A percentile compares a stretch with the other conserved stretches of the same genome.
These are phyloP conservation scores for Chlorops oryzae DNA, from an alignment of 1,140 invertebrate species.

Conservation along the genomic window DNA sequence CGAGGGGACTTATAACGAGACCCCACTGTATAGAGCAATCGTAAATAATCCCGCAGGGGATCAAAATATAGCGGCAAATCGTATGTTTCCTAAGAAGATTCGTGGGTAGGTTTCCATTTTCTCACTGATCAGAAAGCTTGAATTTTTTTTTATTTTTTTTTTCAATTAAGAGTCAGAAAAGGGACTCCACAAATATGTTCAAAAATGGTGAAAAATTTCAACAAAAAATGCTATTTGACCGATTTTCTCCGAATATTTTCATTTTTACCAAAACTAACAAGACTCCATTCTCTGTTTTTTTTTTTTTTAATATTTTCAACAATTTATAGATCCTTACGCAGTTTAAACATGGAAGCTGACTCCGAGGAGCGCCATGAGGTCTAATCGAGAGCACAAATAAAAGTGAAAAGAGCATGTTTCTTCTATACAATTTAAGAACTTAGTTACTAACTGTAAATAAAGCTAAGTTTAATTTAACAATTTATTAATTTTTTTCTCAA, in stretches of 20 bases:
- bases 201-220: neutral
- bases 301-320: neutral
- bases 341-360: constrained; percentile 42
- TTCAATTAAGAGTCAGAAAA: neutral
- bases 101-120: no score
- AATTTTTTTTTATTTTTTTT: neutral
- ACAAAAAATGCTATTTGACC: neutral
- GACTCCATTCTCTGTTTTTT: neutral
- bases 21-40: no score
- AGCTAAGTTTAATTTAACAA: neutral
- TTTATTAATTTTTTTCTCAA: neutral
- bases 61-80: no score
- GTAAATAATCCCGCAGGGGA: no score
- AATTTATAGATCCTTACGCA: constrained; percentile 37
- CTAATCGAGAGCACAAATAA: no score
- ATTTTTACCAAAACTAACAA: neutral
- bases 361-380: constrained; percentile 8
- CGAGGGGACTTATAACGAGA: no score
- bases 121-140: constrained; percentile 6
- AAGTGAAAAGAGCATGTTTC: no score
- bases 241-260: neutral
- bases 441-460: neutral
- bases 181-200: neutral
- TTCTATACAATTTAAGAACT: neutral
- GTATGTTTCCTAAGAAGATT: no score